Evolutionary conservation across 1,140 invertebrate genomes (phyloP).

Genomic region (Sitophilus oryzae): DNA sequence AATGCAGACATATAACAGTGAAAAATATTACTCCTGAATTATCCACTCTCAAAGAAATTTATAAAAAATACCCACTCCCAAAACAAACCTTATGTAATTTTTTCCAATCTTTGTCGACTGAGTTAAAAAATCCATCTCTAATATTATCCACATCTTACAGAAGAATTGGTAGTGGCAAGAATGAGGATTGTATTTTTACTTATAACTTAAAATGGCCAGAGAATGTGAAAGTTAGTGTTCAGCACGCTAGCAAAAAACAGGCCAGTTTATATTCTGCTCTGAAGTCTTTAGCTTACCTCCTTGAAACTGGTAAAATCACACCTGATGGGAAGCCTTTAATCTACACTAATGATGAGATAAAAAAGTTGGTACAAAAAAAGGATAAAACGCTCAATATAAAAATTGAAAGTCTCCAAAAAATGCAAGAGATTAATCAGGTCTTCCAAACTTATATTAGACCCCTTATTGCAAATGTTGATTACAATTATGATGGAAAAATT

Average conservation of each 20-base stretch:
- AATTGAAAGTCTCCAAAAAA: conserved; percentile 16
- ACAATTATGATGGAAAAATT: conserved; percentile 11
- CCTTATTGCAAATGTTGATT: conserved; percentile 18
- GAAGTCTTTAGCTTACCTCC: conserved; percentile 33
- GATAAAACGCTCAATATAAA: conserved; percentile 29
- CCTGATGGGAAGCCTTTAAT: conserved; percentile 35
- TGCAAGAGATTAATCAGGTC: conserved; percentile 33
- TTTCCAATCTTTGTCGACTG: conserved; percentile 24
- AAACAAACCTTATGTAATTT: conserved; percentile 34
- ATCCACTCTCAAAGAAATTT: conserved; percentile 8
- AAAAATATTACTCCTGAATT: background rate
- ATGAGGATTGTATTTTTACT: conserved; percentile 32
- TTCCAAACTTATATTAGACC: conserved; percentile 30
- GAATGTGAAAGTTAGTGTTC: conserved; percentile 26
- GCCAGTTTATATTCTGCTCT: conserved; percentile 36
- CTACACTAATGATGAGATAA: conserved; percentile 34
- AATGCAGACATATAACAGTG: conserved; percentile 1
- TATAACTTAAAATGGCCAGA: conserved; percentile 40
- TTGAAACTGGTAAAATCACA: conserved; percentile 32
- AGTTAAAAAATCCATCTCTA: conserved; percentile 25
- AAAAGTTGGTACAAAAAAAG: conserved; percentile 29
- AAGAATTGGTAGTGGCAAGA: background rate
- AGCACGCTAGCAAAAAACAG: conserved; percentile 34
- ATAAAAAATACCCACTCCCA: conserved; percentile 23
- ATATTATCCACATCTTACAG: conserved; percentile 27